A percentile compares a stretch with the other conserved stretches of the same genome.
Conservation (phyloP, 2,888 invertebrate genomes). For the Melanotus villosus region DNA sequence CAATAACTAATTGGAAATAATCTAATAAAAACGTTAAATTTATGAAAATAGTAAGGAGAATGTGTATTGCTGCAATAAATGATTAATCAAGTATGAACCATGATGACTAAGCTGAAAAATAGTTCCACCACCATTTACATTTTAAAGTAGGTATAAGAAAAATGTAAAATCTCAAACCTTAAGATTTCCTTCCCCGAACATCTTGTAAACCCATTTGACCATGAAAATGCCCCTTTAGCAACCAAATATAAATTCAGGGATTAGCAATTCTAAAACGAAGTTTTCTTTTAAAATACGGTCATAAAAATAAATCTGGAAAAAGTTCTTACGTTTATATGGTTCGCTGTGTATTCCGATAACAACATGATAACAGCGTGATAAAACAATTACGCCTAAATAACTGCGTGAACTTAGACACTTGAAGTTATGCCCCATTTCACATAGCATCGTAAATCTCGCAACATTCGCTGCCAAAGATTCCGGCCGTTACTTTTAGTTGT, state of each 20-base stretch:
- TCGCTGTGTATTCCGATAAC: slow-evolving; percentile 9
- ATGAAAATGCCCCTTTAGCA: not conserved
- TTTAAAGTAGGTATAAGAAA: no score
- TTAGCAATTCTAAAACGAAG: not conserved
- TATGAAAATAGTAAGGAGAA: no score
- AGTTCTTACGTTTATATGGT: slow-evolving; percentile 3
- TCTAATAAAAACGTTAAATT: no score
- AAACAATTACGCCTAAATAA: slow-evolving; percentile 45
- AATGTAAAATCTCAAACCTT: no score
- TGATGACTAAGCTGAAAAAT: no score
- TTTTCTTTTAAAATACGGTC: not conserved
- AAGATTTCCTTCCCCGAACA: not conserved
- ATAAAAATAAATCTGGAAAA: slow-evolving; percentile 7
- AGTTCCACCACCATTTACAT: no score
- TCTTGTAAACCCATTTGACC: not conserved
- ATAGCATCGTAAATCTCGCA: slow-evolving; percentile 51
- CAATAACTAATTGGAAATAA: no score
- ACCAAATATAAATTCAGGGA: not conserved
- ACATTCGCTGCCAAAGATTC: slow-evolving; percentile 43
- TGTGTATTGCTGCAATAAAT: no score
- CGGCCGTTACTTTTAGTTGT: slow-evolving; percentile 51
- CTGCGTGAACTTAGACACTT: slow-evolving; percentile 47
- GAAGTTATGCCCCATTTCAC: slow-evolving; percentile 55
- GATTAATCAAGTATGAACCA: no score
- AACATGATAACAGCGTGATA: slow-evolving; percentile 31